Conservation (phyloP, 2,797 vertebrate species). For the Pogonophryne albipinna region DNA sequence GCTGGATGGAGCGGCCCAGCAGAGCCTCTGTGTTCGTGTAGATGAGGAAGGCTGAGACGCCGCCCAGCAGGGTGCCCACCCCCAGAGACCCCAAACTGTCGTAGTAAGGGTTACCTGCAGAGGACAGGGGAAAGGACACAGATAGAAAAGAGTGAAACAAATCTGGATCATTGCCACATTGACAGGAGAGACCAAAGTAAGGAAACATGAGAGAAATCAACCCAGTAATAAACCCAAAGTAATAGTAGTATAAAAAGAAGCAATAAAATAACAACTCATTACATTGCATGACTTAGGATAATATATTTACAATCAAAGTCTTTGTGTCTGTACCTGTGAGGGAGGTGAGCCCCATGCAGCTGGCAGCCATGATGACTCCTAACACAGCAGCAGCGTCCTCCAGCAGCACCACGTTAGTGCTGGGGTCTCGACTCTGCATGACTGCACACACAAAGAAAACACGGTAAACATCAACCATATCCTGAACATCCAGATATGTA, state of each 20-base stretch:
- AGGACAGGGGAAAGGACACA: background rate
- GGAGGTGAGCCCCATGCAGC: slow-evolving; percentile 98
- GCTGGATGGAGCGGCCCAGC: slow-evolving; percentile 94
- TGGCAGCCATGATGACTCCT: slow-evolving; percentile 91
- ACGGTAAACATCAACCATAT: too few relatives aligned
- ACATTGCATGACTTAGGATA: background rate
- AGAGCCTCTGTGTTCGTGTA: slow-evolving; percentile 98
- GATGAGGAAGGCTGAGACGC: slow-evolving; percentile 96
- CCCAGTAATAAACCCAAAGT: slow-evolving; percentile 2
- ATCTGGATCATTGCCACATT: background rate
- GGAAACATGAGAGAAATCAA: background rate
- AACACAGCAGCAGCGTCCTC: slow-evolving; percentile 97
- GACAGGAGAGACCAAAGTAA: slow-evolving; percentile 1
- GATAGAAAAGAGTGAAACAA: background rate
- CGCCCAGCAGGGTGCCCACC: slow-evolving; percentile 93
- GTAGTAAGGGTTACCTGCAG: slow-evolving; percentile 92
- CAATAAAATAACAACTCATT: background rate
- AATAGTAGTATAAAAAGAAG: background rate
- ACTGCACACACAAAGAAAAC: slow-evolving; percentile 81
- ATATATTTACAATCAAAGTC: background rate
- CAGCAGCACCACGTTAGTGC: slow-evolving; percentile 96
- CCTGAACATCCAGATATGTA: too few relatives aligned
- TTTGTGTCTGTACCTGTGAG: slow-evolving; percentile 88
- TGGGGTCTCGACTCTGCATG: slow-evolving; percentile 96
- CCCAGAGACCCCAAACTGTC: slow-evolving; percentile 95